phyloP scores from a whole-genome alignment of 2,113 vertebrate genomes.

The Okapia johnstoni region DNA sequence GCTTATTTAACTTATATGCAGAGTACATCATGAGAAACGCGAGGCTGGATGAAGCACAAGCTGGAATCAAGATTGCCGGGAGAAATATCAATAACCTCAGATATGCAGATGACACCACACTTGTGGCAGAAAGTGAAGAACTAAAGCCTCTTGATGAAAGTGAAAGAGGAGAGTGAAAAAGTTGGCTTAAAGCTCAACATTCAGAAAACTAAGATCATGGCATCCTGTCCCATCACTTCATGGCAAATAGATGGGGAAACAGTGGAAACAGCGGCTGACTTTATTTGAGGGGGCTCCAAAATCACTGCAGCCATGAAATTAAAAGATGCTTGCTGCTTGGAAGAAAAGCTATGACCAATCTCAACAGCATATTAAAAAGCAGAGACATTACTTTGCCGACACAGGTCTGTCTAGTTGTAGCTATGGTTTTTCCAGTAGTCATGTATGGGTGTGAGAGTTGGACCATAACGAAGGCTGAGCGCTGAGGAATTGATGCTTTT shows the following conservation, averaged over 20 bases:
- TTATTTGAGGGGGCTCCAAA: not conserved
- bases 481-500: not conserved
- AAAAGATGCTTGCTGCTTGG: not conserved
- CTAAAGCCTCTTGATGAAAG: not conserved
- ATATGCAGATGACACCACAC: not conserved
- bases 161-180: not conserved
- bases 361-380: not conserved
- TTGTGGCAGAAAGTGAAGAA: not conserved
- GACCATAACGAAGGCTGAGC: not conserved
- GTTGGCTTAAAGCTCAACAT: not conserved
- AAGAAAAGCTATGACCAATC: not conserved
- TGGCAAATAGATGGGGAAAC: not conserved
- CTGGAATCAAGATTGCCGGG: not conserved
- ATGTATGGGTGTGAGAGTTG: not conserved
- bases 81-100: not conserved
- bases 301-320: not conserved
- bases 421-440: not conserved
- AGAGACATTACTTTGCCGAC: not conserved
- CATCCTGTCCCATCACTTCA: not conserved
- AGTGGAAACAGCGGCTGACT: not conserved
- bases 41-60: not conserved
- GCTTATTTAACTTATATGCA: not conserved
- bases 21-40: not conserved
- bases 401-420: not conserved
- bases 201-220: not conserved